A percentile compares a stretch with the other conserved stretches of the same genome.
Conservation (phyloP, 2,888 invertebrate species). For the Scaptomyza cyrtandrae region DNA sequence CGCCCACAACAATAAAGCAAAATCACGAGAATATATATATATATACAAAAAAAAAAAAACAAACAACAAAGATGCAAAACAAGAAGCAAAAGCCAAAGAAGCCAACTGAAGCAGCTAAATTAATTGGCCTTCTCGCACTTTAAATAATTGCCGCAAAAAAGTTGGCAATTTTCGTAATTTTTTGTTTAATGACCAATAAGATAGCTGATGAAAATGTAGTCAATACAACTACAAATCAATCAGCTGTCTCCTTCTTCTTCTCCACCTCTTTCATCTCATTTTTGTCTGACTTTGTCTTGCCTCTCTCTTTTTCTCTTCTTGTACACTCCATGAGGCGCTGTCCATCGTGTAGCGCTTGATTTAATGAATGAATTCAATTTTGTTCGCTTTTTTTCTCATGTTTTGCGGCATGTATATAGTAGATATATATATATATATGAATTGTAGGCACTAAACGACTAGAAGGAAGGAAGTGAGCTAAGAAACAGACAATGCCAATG, state of each 20-base stretch:
- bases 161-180: neutral
- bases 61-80: neutral
- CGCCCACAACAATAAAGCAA: conserved; percentile 49
- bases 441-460: conserved; percentile 45
- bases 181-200: conserved; percentile 8
- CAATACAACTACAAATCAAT: conserved; percentile 37
- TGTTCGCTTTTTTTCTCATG: conserved; percentile 52
- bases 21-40: conserved; percentile 24
- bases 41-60: no score
- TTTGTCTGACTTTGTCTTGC: neutral
- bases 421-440: conserved; percentile 4
- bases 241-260: conserved; percentile 7
- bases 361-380: conserved; percentile 80
- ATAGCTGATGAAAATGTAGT: conserved; percentile 35
- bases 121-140: conserved; percentile 46
- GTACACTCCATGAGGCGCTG: conserved; percentile 35
- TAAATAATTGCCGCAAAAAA: conserved; percentile 32
- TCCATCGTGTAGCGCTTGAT: conserved; percentile 54
- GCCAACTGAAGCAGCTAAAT: conserved; percentile 28
- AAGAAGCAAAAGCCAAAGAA: conserved; percentile 4
- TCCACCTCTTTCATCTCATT: neutral
- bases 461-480: conserved; percentile 76
- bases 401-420: conserved; percentile 30
- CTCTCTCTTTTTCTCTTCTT: conserved; percentile 24
- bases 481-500: conserved; percentile 77